Conservation (phyloP, 2,113 vertebrate species). For the Periophthalmodon schlosseri region DNA sequence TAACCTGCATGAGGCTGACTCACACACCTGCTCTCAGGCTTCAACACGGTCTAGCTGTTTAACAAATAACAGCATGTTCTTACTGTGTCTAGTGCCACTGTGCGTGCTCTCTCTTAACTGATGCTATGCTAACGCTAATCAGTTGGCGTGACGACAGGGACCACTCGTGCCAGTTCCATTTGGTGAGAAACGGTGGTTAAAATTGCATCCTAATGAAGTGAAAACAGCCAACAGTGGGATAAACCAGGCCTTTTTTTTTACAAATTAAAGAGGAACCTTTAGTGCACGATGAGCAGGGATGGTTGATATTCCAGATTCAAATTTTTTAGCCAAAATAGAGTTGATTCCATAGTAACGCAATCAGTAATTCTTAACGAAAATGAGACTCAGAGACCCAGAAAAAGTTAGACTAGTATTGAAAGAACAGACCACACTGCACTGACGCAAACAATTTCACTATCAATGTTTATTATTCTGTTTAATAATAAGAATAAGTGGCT, state of each 20-base stretch:
- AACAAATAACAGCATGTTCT: constrained; percentile 41
- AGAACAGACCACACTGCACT: neutral
- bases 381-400: neutral
- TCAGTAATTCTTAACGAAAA: neutral
- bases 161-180: constrained; percentile 23
- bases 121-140: constrained; percentile 39
- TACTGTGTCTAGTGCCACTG: constrained; percentile 48
- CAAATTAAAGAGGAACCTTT: constrained; percentile 29
- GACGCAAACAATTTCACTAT: neutral
- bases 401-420: neutral
- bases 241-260: constrained; percentile 45
- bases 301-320: constrained; percentile 36
- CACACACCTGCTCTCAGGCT: constrained; percentile 42
- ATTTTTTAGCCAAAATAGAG: constrained; percentile 31
- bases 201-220: constrained; percentile 27
- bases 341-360: constrained; percentile 15
- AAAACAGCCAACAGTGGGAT: constrained; percentile 14
- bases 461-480: neutral
- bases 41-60: constrained; percentile 32
- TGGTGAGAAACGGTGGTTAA: constrained; percentile 17
- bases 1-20: constrained; percentile 55
- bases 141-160: constrained; percentile 7
- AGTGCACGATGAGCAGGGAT: constrained; percentile 36
- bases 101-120: constrained; percentile 72
- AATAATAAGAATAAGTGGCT: neutral